Base-by-base conservation (phyloP, 2,888 invertebrate genomes). In the Octonoba sinensis region DNA sequence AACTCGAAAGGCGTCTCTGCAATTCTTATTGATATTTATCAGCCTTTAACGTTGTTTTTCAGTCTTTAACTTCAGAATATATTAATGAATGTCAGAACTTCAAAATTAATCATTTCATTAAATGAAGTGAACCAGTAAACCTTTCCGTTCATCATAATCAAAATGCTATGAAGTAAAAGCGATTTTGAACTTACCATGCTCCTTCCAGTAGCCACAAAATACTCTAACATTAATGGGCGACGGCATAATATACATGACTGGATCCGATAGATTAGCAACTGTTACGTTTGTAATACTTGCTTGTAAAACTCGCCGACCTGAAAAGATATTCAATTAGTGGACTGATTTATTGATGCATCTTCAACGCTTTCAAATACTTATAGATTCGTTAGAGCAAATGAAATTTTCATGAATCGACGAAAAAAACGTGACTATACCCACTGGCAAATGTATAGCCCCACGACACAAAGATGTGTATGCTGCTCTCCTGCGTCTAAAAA, bases 121-220 rank as follows among this genome's bases (percentile, higher is more conserved):
- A 36, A 36, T 36, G 8, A 36, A 36, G 6, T 36, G 36, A 36
- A 11, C 11, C 1, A 8, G 36, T 11, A 4, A 11, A 36, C 11
- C 8, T 36, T 36, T 3, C 8, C 11, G 3, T 36, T 6, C 11
- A 8, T 11, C 11, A 11, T 36, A 36, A 36, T 1, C 8, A 36
- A 36, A 36, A 36, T 36, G 1, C n/a, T 36, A 11, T 8, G 1
- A 1, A 3, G 36, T 6, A 36, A 36, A 36, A 54, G n/a, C 16
- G 4, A 54, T 12, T 11, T 0, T 46, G 18, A 12, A 24, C 84
- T 83, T 85, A 87, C 87, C 85, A 20, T 82, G 46, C 73, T 85
- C 82, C 74, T 87, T 85, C 87, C 87, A 87, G 70, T 85, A 87
- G 3, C 86, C 87, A 72, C 88, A 88, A 8, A 73, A 83, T 6